Evolutionary conservation across 2,888 invertebrate species (phyloP).

Genomic region (Papilio demoleus): DNA sequence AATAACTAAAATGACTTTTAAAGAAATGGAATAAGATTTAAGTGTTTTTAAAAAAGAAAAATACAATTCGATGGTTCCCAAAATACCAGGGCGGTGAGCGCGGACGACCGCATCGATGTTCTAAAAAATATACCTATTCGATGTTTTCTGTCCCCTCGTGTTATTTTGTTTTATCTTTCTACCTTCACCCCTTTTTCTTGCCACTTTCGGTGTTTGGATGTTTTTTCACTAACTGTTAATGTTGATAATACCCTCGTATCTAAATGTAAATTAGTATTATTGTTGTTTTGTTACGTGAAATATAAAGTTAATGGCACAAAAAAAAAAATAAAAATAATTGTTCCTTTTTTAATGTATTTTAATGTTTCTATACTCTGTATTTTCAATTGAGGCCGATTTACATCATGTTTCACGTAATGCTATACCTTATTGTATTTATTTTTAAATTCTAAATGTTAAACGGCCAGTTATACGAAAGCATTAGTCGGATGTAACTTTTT

Average conservation of each 20-base stretch:
- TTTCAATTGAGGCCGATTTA: conserved; percentile 30
- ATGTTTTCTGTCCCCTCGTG: conserved; percentile 74
- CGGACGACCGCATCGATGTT: conserved; percentile 79
- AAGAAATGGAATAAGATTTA: conserved; percentile 21
- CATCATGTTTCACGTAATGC: conserved; percentile 52
- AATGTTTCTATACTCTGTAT: not conserved
- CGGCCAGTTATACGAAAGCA: conserved; percentile 31
- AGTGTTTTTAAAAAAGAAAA: conserved; percentile 33
- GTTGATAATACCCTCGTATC: conserved; percentile 72
- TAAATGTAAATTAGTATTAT: conserved; percentile 55
- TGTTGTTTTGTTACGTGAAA: conserved; percentile 41
- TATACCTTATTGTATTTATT: conserved; percentile 50
- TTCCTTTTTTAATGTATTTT: not conserved
- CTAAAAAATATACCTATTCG: conserved; percentile 67
- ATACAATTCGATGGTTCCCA: conserved; percentile 53
- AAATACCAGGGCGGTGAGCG: conserved; percentile 79
- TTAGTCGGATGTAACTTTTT: conserved; percentile 23
- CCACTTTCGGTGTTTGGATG: conserved; percentile 82
- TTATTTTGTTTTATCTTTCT: conserved; percentile 73
- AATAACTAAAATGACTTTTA: too few species aligned
- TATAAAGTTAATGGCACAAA: conserved; percentile 9
- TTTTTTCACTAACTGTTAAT: conserved; percentile 83
- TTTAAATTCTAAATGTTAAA: conserved; percentile 50
- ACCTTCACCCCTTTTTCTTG: conserved; percentile 71
- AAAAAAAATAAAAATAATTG: not conserved